A percentile compares a stretch with the other conserved stretches of the same genome.
Conservation (phyloP, 2,888 invertebrate genomes). For the Strigamia crassipes region DNA sequence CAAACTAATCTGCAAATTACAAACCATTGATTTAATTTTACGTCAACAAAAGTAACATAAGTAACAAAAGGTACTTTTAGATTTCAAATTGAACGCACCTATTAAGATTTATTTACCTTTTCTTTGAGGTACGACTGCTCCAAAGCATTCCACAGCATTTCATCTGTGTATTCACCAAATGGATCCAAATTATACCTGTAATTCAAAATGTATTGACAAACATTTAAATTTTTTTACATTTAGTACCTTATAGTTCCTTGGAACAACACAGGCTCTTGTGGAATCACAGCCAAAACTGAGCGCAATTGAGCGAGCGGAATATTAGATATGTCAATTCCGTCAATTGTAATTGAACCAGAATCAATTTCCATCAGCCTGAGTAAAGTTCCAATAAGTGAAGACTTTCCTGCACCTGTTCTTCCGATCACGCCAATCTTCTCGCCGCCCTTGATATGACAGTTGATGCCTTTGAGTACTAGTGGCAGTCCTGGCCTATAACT, state of each 20-base stretch:
- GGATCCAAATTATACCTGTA: slow-evolving; percentile 63
- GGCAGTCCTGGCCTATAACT: slow-evolving; percentile 59
- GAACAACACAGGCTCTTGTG: slow-evolving; percentile 57
- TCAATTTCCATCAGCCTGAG: slow-evolving; percentile 54
- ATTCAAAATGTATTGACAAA: neutral
- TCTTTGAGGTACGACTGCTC: slow-evolving; percentile 61
- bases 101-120: no score
- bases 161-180: slow-evolving; percentile 57
- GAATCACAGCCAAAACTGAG: slow-evolving; percentile 56
- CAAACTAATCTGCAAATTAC: neutral
- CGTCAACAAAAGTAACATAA: no score
- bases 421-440: slow-evolving; percentile 66
- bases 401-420: slow-evolving; percentile 62
- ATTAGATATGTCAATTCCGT: slow-evolving; percentile 54
- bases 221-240: neutral
- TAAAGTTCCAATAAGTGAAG: slow-evolving; percentile 54
- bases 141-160: slow-evolving; percentile 61
- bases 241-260: slow-evolving; percentile 55
- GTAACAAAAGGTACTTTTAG: no score
- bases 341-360: slow-evolving; percentile 54
- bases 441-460: slow-evolving; percentile 59
- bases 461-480: slow-evolving; percentile 61
- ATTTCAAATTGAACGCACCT: no score
- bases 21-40: neutral
- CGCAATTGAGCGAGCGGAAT: slow-evolving; percentile 54